Conservation (phyloP, 2,113 vertebrate genomes). For the Gavialis gangeticus region DNA sequence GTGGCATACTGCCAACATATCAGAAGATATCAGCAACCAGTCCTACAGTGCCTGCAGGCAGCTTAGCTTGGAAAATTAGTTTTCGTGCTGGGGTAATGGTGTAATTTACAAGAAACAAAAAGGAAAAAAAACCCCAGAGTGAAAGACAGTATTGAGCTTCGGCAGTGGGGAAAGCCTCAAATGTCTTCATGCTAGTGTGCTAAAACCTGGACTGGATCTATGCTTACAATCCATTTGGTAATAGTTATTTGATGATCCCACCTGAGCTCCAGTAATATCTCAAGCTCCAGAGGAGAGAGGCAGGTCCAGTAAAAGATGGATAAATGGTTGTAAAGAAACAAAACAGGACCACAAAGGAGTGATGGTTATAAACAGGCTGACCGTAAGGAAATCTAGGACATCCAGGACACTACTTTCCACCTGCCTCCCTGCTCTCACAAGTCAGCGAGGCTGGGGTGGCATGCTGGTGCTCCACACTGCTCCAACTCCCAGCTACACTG, state of each 20-base stretch:
- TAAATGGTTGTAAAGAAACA: neutral
- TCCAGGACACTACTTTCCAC: too few relatives aligned
- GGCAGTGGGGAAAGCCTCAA: neutral
- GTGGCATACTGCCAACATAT: neutral
- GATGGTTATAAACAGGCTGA: neutral
- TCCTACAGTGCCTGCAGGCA: neutral
- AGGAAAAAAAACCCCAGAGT: conserved; percentile 9
- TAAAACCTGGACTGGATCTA: neutral
- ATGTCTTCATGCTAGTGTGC: neutral
- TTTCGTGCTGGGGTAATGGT: conserved; percentile 16
- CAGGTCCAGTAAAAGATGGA: neutral
- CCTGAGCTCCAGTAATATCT: neutral
- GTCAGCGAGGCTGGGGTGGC: too few relatives aligned
- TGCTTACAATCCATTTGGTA: neutral
- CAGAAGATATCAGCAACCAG: conserved; percentile 7
- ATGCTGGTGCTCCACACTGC: too few relatives aligned
- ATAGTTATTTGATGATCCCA: neutral
- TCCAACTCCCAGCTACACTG: too few relatives aligned
- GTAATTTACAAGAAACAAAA: conserved; percentile 43
- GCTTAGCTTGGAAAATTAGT: conserved; percentile 22
- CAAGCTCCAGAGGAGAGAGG: neutral
- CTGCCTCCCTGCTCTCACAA: too few relatives aligned
- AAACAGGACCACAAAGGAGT: neutral
- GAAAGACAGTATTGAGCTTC: neutral
- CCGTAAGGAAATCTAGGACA: too few relatives aligned